Evolutionary conservation across 2,888 invertebrate genomes (phyloP).

Genomic region (Thera obeliscata): DNA sequence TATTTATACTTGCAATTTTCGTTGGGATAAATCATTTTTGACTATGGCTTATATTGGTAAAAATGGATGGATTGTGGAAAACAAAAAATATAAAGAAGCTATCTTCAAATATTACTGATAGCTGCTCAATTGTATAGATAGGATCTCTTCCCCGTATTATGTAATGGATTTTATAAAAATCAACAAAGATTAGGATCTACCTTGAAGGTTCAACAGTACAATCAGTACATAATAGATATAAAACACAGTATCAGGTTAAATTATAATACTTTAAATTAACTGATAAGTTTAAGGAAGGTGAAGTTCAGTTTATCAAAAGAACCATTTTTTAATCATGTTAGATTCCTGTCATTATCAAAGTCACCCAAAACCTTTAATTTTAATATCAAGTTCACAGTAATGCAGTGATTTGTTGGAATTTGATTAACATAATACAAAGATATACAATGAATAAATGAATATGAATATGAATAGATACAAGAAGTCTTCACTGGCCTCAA

Average conservation of each 20-base stretch:
- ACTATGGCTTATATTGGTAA: no score
- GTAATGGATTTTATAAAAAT: neutral
- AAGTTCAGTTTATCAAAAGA: constrained; percentile 58
- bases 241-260: constrained; percentile 30
- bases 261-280: constrained; percentile 42
- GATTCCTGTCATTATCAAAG: constrained; percentile 24
- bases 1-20: no score
- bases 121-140: no score
- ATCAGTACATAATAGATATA: neutral
- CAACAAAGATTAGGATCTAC: constrained; percentile 20
- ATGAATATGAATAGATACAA: no score
- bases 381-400: constrained; percentile 13
- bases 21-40: no score
- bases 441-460: no score
- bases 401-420: neutral
- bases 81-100: no score
- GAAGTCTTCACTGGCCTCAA: no score
- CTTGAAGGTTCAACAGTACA: constrained; percentile 40
- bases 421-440: neutral
- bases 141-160: no score
- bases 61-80: no score
- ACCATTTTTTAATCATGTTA: constrained; percentile 31
- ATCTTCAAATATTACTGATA: no score
- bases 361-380: constrained; percentile 13
- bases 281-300: constrained; percentile 59